A percentile compares a stretch with the other conserved stretches of the same genome.
These are phyloP conservation scores for Parazoanthus darwini DNA, from an alignment of 92 coral and sea anemone species.

Conservation along the genomic window DNA sequence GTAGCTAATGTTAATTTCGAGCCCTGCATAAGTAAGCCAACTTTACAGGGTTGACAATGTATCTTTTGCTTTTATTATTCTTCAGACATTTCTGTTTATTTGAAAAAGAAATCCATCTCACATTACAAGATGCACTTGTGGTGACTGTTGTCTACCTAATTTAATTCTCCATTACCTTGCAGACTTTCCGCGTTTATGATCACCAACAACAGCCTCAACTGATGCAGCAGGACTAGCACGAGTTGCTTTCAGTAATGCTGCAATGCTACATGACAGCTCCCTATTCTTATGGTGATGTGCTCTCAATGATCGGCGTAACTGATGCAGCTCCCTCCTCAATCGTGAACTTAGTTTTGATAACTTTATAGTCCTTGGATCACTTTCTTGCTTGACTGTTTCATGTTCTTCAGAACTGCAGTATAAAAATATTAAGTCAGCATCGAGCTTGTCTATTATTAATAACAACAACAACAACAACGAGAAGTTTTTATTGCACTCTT, in stretches of 20 bases:
- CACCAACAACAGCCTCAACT: conserved; percentile 72
- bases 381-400: conserved; percentile 33
- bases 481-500: no score
- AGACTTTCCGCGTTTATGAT: conserved; percentile 15
- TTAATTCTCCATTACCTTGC: neutral
- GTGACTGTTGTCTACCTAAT: no score
- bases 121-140: no score
- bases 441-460: neutral
- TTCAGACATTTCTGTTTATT: no score
- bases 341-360: conserved; percentile 80
- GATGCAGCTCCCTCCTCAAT: conserved; percentile 81
- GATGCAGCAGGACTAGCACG: conserved; percentile 76
- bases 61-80: no score
- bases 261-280: conserved; percentile 65
- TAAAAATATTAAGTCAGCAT: neutral
- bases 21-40: no score
- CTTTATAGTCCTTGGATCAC: conserved; percentile 75
- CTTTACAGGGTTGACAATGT: no score
- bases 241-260: conserved; percentile 77
- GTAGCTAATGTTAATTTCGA: no score
- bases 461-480: no score
- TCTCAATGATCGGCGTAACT: conserved; percentile 76
- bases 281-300: conserved; percentile 68
- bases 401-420: conserved; percentile 15
- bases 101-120: no score